These are phyloP conservation scores for Aradophagus sp. DNA, from an alignment of 1,140 invertebrate genomes.

Conservation along the genomic window DNA sequence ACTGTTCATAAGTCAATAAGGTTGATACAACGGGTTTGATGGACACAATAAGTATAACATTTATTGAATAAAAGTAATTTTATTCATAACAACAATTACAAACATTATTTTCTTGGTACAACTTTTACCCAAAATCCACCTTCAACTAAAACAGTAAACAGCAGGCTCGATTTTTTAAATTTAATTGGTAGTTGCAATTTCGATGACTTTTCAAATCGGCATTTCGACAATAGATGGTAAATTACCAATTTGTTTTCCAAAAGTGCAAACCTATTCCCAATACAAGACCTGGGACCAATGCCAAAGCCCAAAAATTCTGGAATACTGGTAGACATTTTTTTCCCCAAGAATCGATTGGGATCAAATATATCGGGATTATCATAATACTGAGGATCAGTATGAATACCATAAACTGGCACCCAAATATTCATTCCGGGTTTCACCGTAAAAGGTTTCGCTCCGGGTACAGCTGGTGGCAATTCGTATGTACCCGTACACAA, in stretches of 20 bases:
- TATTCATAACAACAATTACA: no score
- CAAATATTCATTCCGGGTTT: constrained; percentile 22
- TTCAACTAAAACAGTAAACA: constrained; percentile 8
- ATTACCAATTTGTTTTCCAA: constrained; percentile 41
- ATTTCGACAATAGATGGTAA: constrained; percentile 31
- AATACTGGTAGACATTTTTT: constrained; percentile 15
- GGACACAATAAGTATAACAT: no score
- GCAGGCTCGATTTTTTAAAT: constrained; percentile 18
- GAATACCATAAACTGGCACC: constrained; percentile 20
- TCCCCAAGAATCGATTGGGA: constrained; percentile 22
- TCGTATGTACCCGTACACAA: constrained; percentile 64
- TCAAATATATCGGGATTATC: constrained; percentile 21
- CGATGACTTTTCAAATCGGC: constrained; percentile 9
- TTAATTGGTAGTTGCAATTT: constrained; percentile 14
- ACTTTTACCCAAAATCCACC: constrained; percentile 33
- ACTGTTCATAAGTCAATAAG: no score
- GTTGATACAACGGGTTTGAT: no score
- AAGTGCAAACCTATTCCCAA: constrained; percentile 47
- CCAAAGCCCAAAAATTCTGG: constrained; percentile 58
- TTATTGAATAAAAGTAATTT: no score
- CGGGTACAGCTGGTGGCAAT: constrained; percentile 51
- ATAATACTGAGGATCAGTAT: constrained; percentile 27
- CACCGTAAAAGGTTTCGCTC: constrained; percentile 7
- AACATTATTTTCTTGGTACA: constrained; percentile 9
- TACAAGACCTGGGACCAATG: constrained; percentile 42